phyloP scores from a whole-genome alignment of 2,888 invertebrate species.

The Apodemia zela region DNA sequence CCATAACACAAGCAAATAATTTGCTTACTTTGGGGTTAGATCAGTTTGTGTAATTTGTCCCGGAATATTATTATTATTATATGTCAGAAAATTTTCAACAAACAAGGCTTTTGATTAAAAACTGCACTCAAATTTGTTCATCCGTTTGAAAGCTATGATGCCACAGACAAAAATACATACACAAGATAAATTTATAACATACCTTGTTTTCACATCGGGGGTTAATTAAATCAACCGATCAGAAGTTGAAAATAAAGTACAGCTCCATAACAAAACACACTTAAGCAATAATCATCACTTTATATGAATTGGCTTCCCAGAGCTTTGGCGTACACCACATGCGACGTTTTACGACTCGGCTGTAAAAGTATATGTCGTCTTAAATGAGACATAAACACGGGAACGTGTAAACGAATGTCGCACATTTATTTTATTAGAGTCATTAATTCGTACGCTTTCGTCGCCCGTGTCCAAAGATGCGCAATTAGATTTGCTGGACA shows the following conservation, averaged over 20 bases:
- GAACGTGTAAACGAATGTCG: constrained; percentile 77
- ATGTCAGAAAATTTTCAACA: no score
- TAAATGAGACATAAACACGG: constrained; percentile 79
- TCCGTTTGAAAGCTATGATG: no score
- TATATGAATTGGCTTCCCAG: constrained; percentile 25
- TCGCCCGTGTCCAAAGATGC: constrained; percentile 31
- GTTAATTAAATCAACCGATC: no score
- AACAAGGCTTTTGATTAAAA: no score
- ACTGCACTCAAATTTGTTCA: no score
- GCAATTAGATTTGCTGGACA: constrained; percentile 6
- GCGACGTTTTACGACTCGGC: constrained; percentile 64
- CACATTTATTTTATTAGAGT: constrained; percentile 76
- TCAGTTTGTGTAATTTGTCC: no score
- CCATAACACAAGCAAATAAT: no score
- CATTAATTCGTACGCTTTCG: constrained; percentile 73
- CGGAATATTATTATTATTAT: no score
- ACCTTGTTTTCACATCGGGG: no score
- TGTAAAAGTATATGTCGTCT: constrained; percentile 76
- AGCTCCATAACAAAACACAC: not conserved
- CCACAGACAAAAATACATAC: no score
- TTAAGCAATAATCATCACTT: constrained; percentile 13
- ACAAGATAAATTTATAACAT: no score
- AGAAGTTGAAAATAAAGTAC: not conserved
- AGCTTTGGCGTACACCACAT: constrained; percentile 48
- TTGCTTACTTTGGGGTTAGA: no score